Percentiles rank a stretch among this genome's conserved stretches.
Conservation (phyloP, 2,888 invertebrate species). For the Amitus sp. region DNA sequence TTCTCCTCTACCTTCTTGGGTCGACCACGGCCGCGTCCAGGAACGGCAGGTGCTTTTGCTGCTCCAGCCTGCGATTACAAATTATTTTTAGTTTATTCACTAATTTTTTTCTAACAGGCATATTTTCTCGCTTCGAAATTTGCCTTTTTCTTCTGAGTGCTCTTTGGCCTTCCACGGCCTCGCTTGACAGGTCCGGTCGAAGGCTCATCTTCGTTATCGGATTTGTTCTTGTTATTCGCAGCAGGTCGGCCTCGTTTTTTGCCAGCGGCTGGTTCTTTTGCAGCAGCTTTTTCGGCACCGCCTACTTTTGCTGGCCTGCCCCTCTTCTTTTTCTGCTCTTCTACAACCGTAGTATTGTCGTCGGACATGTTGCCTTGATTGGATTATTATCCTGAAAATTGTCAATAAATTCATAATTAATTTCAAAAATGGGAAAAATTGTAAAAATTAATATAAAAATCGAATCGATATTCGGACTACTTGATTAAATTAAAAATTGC, state of each 20-base stretch:
- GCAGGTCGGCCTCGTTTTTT: constrained; percentile 61
- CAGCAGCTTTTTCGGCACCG: constrained; percentile 50
- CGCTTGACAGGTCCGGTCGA: constrained; percentile 60
- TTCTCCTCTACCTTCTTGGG: constrained; percentile 64
- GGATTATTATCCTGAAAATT: too few relatives aligned
- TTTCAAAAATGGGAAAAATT: too few relatives aligned
- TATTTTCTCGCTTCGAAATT: too few relatives aligned
- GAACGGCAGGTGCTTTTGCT: constrained; percentile 50
- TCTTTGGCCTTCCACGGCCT: constrained; percentile 62
- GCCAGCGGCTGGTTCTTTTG: constrained; percentile 53
- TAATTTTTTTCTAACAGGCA: neutral
- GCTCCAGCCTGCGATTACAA: constrained; percentile 45
- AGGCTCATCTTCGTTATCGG: constrained; percentile 61
- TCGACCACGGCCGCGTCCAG: constrained; percentile 60
- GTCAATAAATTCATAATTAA: too few relatives aligned
- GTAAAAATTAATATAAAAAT: too few relatives aligned
- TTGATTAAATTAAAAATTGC: too few relatives aligned
- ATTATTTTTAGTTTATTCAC: neutral
- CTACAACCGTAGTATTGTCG: constrained; percentile 62
- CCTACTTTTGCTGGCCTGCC: constrained; percentile 61
- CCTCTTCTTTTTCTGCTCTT: constrained; percentile 64
- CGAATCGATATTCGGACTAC: too few relatives aligned
- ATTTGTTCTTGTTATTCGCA: constrained; percentile 60
- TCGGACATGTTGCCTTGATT: constrained; percentile 57
- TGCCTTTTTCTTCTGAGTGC: constrained; percentile 63